phyloP scores from a whole-genome alignment of 2,888 invertebrate species.

The Ashinkailepas kermadecensis region DNA sequence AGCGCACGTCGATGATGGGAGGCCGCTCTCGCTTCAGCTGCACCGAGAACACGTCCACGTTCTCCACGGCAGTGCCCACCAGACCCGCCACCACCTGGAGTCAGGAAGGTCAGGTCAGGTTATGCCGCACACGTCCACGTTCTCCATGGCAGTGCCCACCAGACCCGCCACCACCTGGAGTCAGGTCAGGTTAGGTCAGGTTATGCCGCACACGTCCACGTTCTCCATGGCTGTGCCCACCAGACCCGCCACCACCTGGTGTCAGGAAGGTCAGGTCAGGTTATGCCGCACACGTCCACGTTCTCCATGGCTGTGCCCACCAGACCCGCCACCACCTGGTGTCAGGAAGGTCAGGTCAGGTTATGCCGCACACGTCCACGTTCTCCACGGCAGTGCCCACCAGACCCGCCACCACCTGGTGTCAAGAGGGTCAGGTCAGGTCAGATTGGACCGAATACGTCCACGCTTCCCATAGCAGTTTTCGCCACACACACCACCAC shows the following conservation, averaged over 20 bases:
- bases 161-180: constrained; percentile 49
- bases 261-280: too few relatives aligned
- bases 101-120: background rate
- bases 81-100: constrained; percentile 50
- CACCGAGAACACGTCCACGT: constrained; percentile 94
- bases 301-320: constrained; percentile 77
- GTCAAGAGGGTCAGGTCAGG: background rate
- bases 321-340: constrained; percentile 49
- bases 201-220: too few relatives aligned
- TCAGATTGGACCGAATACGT: too few relatives aligned
- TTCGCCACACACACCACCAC: too few relatives aligned
- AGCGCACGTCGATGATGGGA: constrained; percentile 82
- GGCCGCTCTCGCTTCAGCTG: constrained; percentile 72
- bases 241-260: too few relatives aligned
- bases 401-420: constrained; percentile 50
- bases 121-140: constrained; percentile 71
- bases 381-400: constrained; percentile 77
- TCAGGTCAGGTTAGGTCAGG: background rate
- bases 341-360: background rate
- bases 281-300: constrained; percentile 65
- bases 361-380: constrained; percentile 67
- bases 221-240: too few relatives aligned
- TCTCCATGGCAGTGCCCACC: constrained; percentile 73
- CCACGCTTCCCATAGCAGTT: too few relatives aligned
- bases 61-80: constrained; percentile 73